phyloP scores from a whole-genome alignment of 1,140 invertebrate genomes.

The Plectrocnemia conspersa region DNA sequence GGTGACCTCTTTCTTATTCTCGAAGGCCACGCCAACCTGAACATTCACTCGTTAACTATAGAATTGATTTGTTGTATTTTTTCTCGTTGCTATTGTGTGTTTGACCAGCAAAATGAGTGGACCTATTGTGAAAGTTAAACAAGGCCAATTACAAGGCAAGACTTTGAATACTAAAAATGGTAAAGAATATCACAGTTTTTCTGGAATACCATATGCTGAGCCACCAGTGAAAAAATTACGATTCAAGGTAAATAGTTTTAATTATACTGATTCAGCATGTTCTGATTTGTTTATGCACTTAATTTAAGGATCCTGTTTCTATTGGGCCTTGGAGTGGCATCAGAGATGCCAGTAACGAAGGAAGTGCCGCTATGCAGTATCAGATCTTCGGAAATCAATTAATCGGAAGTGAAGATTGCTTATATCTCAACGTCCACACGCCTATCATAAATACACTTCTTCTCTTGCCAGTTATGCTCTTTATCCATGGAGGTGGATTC shows the following conservation, averaged over 20 bases:
- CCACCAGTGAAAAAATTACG: slow-evolving; percentile 34
- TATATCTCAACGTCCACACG: slow-evolving; percentile 63
- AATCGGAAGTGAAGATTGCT: slow-evolving; percentile 65
- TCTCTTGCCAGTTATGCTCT: slow-evolving; percentile 53
- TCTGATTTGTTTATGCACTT: not conserved
- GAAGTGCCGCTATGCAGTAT: slow-evolving; percentile 46
- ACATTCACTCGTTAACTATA: too few species aligned
- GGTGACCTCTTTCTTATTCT: too few species aligned
- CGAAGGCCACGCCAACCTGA: too few species aligned
- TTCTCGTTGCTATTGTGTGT: too few species aligned
- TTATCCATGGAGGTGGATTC: slow-evolving; percentile 55
- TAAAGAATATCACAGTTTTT: slow-evolving; percentile 22
- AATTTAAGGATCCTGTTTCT: slow-evolving; percentile 48
- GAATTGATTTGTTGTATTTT: too few species aligned
- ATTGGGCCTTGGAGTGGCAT: slow-evolving; percentile 53
- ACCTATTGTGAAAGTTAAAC: too few species aligned
- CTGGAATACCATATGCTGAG: slow-evolving; percentile 37
- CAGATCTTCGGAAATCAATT: slow-evolving; percentile 39
- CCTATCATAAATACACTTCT: slow-evolving; percentile 41
- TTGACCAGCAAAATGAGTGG: too few species aligned
- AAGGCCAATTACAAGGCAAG: slow-evolving; percentile 9
- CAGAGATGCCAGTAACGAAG: slow-evolving; percentile 55
- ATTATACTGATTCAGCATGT: not conserved
- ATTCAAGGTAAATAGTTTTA: slow-evolving; percentile 35
- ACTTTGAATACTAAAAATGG: slow-evolving; percentile 4